Conservation (phyloP, 2,888 invertebrate species). For the Himalopsyche japonica region DNA sequence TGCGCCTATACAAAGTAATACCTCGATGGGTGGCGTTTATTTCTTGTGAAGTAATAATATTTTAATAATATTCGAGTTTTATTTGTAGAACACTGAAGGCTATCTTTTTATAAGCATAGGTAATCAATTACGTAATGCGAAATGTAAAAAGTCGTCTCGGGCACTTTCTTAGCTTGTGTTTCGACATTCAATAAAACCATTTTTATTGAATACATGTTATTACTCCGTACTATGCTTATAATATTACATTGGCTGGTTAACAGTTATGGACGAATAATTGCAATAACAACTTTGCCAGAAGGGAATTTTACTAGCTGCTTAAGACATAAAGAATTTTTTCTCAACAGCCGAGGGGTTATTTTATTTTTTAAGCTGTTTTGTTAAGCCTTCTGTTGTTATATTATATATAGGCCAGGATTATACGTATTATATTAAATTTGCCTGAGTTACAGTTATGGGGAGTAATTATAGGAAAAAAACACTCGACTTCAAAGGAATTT, state of each 20-base stretch:
- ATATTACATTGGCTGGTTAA: not conserved
- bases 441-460: too few relatives aligned
- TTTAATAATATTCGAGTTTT: not conserved
- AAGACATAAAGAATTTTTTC: too few relatives aligned
- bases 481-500: too few relatives aligned
- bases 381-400: too few relatives aligned
- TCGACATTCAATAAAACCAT: not conserved
- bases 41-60: not conserved
- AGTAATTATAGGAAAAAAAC: too few relatives aligned
- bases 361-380: too few relatives aligned
- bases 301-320: not conserved
- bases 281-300: not conserved
- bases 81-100: not conserved
- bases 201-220: not conserved
- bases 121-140: not conserved
- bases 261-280: not conserved
- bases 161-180: not conserved
- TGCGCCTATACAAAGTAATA: not conserved
- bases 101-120: not conserved
- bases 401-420: too few relatives aligned
- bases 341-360: too few relatives aligned
- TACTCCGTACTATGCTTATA: not conserved
- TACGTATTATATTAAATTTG: too few relatives aligned
- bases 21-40: not conserved
- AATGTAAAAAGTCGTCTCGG: not conserved